Evolutionary conservation across 2,113 vertebrate species (phyloP).

Genomic region (Etheostoma spectabile): DNA sequence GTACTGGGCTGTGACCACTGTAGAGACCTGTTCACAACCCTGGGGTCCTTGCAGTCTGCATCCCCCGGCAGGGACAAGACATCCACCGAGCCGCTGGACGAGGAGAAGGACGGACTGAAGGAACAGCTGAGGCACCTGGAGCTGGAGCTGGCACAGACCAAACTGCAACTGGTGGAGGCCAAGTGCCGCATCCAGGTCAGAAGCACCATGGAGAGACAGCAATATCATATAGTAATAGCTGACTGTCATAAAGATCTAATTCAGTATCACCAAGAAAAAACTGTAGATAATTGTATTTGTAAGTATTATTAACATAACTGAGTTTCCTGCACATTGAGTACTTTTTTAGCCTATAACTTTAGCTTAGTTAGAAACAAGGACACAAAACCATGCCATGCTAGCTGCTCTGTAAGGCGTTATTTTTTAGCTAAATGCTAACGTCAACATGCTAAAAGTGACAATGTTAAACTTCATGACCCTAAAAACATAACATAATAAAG

Average conservation of each 20-base stretch:
- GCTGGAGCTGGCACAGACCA: slow-evolving; percentile 98
- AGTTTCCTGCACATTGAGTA: background rate
- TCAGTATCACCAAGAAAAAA: background rate
- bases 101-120: slow-evolving; percentile 95
- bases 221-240: too few species aligned
- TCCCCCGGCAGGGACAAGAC: slow-evolving; percentile 79
- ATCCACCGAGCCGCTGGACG: slow-evolving; percentile 85
- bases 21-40: slow-evolving; percentile 93
- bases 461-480: background rate
- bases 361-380: background rate
- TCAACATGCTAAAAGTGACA: background rate
- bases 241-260: background rate
- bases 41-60: slow-evolving; percentile 87
- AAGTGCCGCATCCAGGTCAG: slow-evolving; percentile 98
- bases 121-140: slow-evolving; percentile 97
- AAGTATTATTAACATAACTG: background rate
- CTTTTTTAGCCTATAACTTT: background rate
- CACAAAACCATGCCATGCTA: background rate
- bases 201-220: background rate
- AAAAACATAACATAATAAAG: background rate
- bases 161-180: slow-evolving; percentile 98
- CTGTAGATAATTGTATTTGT: background rate
- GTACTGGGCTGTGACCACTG: slow-evolving; percentile 95
- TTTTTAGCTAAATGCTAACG: background rate
- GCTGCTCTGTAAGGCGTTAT: background rate